Base-by-base conservation (phyloP, 2,797 vertebrate genomes). In the Danio albolineatus region DNA sequence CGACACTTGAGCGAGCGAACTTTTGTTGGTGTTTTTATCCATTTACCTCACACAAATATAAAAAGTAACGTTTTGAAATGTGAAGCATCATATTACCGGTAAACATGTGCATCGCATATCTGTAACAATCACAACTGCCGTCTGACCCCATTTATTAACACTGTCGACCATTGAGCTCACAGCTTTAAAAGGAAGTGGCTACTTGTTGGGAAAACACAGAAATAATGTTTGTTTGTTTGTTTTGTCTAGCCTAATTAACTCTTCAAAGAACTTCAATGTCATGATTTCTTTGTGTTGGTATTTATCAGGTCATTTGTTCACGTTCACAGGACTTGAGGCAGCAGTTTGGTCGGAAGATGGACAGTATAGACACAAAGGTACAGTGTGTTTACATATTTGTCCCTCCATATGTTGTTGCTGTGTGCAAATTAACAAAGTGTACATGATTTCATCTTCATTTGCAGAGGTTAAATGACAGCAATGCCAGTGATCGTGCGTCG, bases 381-480 rank as follows among this genome's bases (percentile, higher is more conserved):
- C 16, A 14, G 2, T 77, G 12, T 46, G 56, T 72, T 16, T 5
- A 5, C 14, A 19, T 10, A 43, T 54, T n/a, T 28, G 1, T 60
- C 6, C 46, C 13, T 14, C 9, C 75, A 8, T 6, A 7, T 67
- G 16, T 36, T 73, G 28, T 28, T 28, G 14, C 7, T 6, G 38
- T 7, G 12, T 59, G n/a, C 39, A 2, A 17, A 38, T 56, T 54
- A 41, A 56, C 49, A 21, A 19, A 76, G 17, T 67, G 36, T 53
- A n/a, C 71, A 38, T 79, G 6, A 7, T 56, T 65, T 64, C 83
- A 28, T 83, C n/a, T 76, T 62, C 19, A n/a, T 77, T 44, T 77
- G 79, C 79, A 93, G 86, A 93, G 85, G 82, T 92, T 93, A 88
- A 95, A 86, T 14, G 85, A 91, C 65, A 92, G 86, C 67, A 84